phyloP scores from a whole-genome alignment of 2,888 invertebrate genomes.

The Metellina segmentata region DNA sequence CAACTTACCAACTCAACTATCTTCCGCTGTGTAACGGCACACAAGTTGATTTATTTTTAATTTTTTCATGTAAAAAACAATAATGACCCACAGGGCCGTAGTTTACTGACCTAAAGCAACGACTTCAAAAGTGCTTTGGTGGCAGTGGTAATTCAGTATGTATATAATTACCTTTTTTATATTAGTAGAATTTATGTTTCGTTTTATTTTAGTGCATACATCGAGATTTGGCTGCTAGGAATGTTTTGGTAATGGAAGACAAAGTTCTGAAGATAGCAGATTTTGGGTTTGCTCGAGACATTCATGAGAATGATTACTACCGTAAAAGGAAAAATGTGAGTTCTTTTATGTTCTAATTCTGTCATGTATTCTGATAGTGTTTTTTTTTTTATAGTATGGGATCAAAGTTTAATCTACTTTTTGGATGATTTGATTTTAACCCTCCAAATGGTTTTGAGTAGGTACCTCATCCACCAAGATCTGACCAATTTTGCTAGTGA shows the following conservation, averaged over 20 bases:
- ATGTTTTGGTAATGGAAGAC: slow-evolving; percentile 82
- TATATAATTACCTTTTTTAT: neutral
- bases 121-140: neutral
- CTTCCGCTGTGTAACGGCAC: too few relatives aligned
- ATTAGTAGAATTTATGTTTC: neutral
- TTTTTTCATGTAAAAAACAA: too few relatives aligned
- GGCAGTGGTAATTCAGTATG: too few relatives aligned
- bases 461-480: too few relatives aligned
- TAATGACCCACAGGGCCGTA: too few relatives aligned
- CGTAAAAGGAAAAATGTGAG: slow-evolving; percentile 72
- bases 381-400: too few relatives aligned
- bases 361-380: neutral
- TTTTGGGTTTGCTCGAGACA: slow-evolving; percentile 83
- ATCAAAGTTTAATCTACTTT: too few relatives aligned
- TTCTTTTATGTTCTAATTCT: slow-evolving; percentile 1
- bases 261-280: slow-evolving; percentile 83
- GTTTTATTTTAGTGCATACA: slow-evolving; percentile 82
- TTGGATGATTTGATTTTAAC: neutral
- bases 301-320: slow-evolving; percentile 81
- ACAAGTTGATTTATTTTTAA: too few relatives aligned
- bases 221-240: slow-evolving; percentile 83
- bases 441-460: too few relatives aligned
- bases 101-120: too few relatives aligned
- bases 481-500: too few relatives aligned
- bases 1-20: too few relatives aligned